Conservation (phyloP, 92 coral and sea anemone genomes). For the Isaurus tuberculatus region DNA sequence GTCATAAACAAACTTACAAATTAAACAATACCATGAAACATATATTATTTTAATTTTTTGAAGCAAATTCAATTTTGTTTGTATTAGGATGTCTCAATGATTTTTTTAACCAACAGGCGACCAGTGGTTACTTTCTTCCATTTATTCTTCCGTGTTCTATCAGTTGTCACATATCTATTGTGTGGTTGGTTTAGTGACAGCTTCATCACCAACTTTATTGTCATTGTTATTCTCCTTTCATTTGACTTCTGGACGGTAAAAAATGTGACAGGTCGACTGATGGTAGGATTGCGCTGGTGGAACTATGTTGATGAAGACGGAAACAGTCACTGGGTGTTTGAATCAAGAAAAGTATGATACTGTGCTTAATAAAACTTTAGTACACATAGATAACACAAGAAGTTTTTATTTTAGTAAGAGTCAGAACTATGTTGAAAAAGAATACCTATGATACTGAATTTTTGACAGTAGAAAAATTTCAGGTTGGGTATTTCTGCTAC, state of each 20-base stretch:
- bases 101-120: conserved; percentile 64
- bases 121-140: conserved; percentile 87
- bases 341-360: conserved; percentile 85
- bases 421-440: too few relatives aligned
- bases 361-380: too few relatives aligned
- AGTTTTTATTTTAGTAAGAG: too few relatives aligned
- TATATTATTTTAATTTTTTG: too few relatives aligned
- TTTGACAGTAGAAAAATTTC: too few relatives aligned
- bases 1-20: too few relatives aligned
- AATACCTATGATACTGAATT: too few relatives aligned
- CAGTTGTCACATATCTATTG: conserved; percentile 87
- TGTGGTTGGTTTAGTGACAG: conserved; percentile 96
- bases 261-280: conserved; percentile 92
- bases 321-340: conserved; percentile 99
- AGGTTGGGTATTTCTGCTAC: too few relatives aligned
- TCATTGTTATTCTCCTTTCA: conserved; percentile 89
- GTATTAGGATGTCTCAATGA: neutral
- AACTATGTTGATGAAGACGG: conserved; percentile 99
- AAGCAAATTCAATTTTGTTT: neutral
- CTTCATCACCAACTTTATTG: conserved; percentile 92
- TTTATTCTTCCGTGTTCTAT: conserved; percentile 84
- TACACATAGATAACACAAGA: too few relatives aligned
- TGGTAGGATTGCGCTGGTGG: conserved; percentile 99
- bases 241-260: conserved; percentile 99
- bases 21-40: too few relatives aligned